Evolutionary conservation across 2,888 invertebrate genomes (phyloP).

Genomic region (Habroteleia sp.): DNA sequence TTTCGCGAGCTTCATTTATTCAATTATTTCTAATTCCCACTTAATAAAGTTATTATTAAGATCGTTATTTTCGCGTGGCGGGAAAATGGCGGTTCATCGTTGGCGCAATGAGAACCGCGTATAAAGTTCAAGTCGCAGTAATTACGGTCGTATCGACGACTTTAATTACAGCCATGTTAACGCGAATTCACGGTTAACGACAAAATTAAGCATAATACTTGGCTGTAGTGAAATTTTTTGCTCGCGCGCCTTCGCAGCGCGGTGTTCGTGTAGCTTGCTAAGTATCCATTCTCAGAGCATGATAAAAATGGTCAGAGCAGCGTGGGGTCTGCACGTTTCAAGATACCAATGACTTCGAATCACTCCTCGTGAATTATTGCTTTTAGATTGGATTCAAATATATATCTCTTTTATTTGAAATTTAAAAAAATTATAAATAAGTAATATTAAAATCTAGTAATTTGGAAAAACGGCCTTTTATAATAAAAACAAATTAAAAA

Average conservation of each 20-base stretch:
- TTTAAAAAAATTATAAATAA: too few species aligned
- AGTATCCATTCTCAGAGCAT: slow-evolving; percentile 68
- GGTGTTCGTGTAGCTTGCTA: slow-evolving; percentile 61
- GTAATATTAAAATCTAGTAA: too few species aligned
- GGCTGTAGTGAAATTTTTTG: slow-evolving; percentile 26
- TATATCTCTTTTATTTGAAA: slow-evolving; percentile 1
- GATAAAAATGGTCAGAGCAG: slow-evolving; percentile 73
- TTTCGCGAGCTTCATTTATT: slow-evolving; percentile 34
- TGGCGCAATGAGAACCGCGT: slow-evolving; percentile 2
- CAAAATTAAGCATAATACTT: slow-evolving; percentile 57
- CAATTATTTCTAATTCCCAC: slow-evolving; percentile 38
- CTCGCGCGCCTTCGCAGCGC: slow-evolving; percentile 1
- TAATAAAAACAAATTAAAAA: too few species aligned
- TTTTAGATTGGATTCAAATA: slow-evolving; percentile 28
- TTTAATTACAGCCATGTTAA: slow-evolving; percentile 52
- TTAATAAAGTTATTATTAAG: slow-evolving; percentile 56
- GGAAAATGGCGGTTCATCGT: slow-evolving; percentile 22
- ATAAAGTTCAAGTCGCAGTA: slow-evolving; percentile 46
- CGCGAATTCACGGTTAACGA: slow-evolving; percentile 49
- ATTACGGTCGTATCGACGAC: slow-evolving; percentile 37
- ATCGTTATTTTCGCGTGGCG: slow-evolving; percentile 30
- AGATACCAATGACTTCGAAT: slow-evolving; percentile 70
- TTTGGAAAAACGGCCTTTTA: too few species aligned
- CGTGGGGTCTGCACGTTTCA: slow-evolving; percentile 74
- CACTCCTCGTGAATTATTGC: slow-evolving; percentile 67